phyloP scores from a whole-genome alignment of 2,113 vertebrate species.

The Poecile atricapillus region DNA sequence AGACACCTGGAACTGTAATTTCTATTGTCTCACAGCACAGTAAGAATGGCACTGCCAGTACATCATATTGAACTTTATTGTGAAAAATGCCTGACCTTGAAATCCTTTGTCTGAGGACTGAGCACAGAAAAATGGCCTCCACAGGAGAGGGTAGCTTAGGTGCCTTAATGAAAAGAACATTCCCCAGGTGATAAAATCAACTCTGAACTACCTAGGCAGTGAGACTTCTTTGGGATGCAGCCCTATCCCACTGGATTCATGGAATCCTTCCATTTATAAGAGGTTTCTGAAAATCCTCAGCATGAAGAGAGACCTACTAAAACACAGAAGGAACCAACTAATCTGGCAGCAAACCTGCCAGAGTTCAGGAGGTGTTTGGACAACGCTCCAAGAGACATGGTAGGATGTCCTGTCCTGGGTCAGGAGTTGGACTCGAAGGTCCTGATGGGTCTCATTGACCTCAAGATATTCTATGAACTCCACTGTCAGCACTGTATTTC shows the following conservation, averaged over 20 bases:
- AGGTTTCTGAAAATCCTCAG: neutral
- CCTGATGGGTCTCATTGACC: neutral
- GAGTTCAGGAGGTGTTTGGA: neutral
- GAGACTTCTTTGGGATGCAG: no score
- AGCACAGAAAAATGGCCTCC: neutral
- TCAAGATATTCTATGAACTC: neutral
- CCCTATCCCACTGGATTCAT: neutral
- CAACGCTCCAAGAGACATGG: neutral
- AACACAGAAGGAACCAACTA: neutral
- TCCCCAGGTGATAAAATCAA: neutral
- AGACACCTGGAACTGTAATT: neutral
- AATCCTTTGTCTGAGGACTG: neutral
- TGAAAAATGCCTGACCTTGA: neutral
- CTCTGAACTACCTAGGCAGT: neutral
- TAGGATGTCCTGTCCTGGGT: neutral
- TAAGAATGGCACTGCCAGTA: neutral
- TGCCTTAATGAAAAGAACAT: neutral
- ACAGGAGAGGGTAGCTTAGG: neutral
- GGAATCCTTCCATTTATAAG: neutral
- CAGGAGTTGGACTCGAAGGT: neutral
- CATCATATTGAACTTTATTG: accelerated
- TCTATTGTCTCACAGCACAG: neutral
- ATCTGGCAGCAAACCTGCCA: neutral
- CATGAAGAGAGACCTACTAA: neutral
- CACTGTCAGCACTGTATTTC: neutral